Conservation (phyloP, 2,113 vertebrate genomes). For the Phalacrocorax aristotelis region DNA sequence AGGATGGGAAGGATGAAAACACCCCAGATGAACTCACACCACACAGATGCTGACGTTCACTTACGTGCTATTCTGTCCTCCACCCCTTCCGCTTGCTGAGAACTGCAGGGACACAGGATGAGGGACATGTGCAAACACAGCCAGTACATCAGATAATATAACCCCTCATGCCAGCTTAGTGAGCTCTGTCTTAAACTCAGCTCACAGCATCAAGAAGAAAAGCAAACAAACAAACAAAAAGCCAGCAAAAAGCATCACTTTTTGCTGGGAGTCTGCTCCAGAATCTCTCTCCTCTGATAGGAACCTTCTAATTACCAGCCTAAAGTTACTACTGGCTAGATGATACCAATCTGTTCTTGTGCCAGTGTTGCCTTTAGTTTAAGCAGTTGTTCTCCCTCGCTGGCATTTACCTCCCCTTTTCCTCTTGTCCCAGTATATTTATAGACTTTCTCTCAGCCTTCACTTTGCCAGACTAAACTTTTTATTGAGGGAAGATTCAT, state of each 20-base stretch:
- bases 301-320: constrained; percentile 1
- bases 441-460: neutral
- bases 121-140: neutral
- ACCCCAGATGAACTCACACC: neutral
- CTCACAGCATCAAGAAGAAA: neutral
- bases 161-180: neutral
- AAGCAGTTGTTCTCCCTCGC: neutral
- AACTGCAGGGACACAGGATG: neutral
- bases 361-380: neutral
- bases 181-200: neutral
- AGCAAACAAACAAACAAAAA: neutral
- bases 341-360: neutral
- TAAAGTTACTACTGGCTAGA: neutral
- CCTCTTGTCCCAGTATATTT: neutral
- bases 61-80: neutral
- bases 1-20: neutral
- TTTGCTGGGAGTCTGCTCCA: neutral
- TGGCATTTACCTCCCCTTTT: neutral
- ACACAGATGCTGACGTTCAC: rapidly evolving
- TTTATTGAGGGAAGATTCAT: neutral
- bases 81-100: neutral
- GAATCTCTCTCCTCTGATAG: neutral
- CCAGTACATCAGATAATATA: neutral
- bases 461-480: neutral
- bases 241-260: neutral